Evolutionary conservation across 1,140 invertebrate genomes (phyloP).

Genomic region (Tetraneura akinire): DNA sequence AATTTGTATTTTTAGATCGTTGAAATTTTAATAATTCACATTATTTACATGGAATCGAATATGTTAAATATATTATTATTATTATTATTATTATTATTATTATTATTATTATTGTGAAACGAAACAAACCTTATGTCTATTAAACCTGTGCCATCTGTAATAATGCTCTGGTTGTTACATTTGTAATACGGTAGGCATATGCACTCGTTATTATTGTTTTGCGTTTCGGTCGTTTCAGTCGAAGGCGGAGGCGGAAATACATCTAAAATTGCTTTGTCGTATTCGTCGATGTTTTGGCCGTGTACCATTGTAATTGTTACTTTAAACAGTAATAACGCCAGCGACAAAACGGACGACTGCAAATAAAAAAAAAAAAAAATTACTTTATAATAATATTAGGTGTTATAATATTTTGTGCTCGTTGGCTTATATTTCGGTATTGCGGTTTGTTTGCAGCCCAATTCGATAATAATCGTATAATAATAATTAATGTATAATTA

Average conservation of each 20-base stretch:
- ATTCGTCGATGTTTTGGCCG: neutral
- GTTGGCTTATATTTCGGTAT: too few species aligned
- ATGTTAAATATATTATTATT: neutral
- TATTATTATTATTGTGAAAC: too few species aligned
- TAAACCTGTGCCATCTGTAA: constrained; percentile 14
- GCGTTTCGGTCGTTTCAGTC: neutral
- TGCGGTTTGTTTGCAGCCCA: too few species aligned
- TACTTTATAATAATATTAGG: too few species aligned
- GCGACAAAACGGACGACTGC: neutral
- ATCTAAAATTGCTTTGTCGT: neutral
- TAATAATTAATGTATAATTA: too few species aligned
- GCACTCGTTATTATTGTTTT: neutral
- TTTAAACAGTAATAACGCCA: neutral
- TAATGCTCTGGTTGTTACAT: neutral
- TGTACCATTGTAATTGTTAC: neutral
- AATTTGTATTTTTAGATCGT: neutral
- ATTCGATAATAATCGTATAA: too few species aligned
- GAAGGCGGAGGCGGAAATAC: neutral
- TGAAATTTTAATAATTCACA: too few species aligned
- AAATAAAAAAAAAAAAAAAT: neutral
- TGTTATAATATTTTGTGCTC: too few species aligned
- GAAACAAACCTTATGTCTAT: constrained; percentile 36
- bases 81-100: too few species aligned
- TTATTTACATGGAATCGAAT: neutral
- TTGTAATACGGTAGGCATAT: constrained; percentile 21